Evolutionary conservation across 2,888 invertebrate genomes (phyloP), one percentile per base, ranked within the genome.

Genomic region (Camponotus fellah): DNA sequence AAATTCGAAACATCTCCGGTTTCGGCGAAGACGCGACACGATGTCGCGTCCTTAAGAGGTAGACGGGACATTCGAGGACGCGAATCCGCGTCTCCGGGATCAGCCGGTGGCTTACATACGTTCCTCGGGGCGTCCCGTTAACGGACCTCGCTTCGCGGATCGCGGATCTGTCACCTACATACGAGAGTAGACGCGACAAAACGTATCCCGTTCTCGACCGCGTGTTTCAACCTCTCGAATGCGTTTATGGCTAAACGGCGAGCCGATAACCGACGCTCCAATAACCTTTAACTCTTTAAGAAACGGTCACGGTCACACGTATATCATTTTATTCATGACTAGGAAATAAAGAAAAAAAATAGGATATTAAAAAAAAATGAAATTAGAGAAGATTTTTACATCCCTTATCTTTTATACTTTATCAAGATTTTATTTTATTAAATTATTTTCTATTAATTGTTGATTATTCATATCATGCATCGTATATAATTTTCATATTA

Each of bases 91-190:
- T 69, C 86, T 86, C 83, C 77, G 82, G 85, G 88, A 88, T 83
- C 88, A 40, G 40, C 83, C 85, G 77, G 66, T 68, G 69, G 60
- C 37, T 14, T 56, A 58, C 56, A 68, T 46, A 62, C 46, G 74
- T 60, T 17, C 49, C 46, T 34, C 49, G 75, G 40, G 10, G 21
- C 79, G 60, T 87, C 83, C 87, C 87, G 87, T 88, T 87, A 88
- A 76, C 85, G 82, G 84, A 81, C 77, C 80, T 72, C 75, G 83
- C 71, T 65, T 82, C 76, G 77, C 62, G 84, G n/a, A 82, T 69
- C 82, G 86, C 82, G 86, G 26, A 26, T 88, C 84, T 87, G 87
- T 89, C 88, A 86, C 88, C 89, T 88, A 88, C 89, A 87, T 87
- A 87, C 88, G 85, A 81, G 43, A 62, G 64, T 10, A 71, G 79